These are phyloP conservation scores for Antheraea yamamai DNA, from an alignment of 2,888 invertebrate species.

Conservation along the genomic window DNA sequence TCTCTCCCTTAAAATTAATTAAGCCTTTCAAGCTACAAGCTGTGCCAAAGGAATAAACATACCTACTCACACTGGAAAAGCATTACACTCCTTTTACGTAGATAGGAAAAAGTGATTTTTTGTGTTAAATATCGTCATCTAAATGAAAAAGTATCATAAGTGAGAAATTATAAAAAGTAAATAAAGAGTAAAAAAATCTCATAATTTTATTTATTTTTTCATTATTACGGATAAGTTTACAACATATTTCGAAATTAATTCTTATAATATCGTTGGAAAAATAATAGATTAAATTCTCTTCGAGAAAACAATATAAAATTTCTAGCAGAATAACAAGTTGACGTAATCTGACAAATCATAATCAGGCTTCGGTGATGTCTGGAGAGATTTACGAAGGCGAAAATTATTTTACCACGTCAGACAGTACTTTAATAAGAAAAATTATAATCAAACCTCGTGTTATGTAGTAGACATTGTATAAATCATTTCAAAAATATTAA, in stretches of 20 bases:
- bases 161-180: too few species aligned
- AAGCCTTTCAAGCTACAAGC: too few species aligned
- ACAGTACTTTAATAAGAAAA: neutral
- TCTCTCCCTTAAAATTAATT: too few species aligned
- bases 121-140: too few species aligned
- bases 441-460: neutral
- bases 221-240: neutral
- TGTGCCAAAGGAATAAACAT: too few species aligned
- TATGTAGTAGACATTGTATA: neutral
- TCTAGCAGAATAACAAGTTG: neutral
- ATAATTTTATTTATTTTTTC: neutral
- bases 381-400: neutral
- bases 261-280: neutral
- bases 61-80: too few species aligned
- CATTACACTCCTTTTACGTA: too few species aligned
- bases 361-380: neutral
- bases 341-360: slow-evolving; percentile 7
- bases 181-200: neutral
- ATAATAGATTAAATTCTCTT: neutral
- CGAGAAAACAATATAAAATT: neutral
- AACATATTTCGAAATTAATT: neutral
- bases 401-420: neutral
- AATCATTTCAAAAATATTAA: neutral
- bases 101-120: too few species aligned
- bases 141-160: too few species aligned